phyloP scores from a whole-genome alignment of 2,888 invertebrate genomes.

The Phoronis australis region DNA sequence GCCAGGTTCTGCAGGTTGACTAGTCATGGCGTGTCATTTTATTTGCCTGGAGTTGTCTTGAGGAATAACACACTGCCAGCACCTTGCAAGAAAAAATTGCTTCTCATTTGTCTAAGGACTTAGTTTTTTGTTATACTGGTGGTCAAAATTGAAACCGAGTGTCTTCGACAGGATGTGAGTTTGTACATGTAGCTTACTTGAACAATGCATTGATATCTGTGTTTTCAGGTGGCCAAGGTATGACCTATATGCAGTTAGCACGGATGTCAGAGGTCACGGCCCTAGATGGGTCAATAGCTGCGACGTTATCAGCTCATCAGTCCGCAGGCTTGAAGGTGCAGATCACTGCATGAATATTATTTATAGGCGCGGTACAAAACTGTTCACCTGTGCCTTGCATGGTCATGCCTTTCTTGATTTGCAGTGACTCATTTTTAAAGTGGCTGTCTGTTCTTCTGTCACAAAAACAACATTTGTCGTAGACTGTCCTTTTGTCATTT shows the following conservation, averaged over 20 bases:
- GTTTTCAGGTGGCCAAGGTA: constrained; percentile 62
- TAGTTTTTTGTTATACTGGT: not conserved
- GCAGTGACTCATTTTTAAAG: not conserved
- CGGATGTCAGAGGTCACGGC: constrained; percentile 65
- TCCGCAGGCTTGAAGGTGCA: constrained; percentile 56
- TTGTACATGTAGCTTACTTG: not conserved
- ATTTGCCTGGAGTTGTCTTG: too few species aligned
- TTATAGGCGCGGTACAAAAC: too few species aligned
- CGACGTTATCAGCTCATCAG: constrained; percentile 56
- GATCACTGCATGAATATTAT: not conserved
- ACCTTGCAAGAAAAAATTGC: too few species aligned
- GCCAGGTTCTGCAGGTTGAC: too few species aligned
- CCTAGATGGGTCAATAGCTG: constrained; percentile 53
- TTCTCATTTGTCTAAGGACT: not conserved
- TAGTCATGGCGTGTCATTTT: too few species aligned
- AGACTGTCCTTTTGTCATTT: not conserved
- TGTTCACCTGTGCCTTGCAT: too few species aligned
- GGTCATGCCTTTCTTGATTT: not conserved
- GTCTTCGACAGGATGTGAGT: not conserved
- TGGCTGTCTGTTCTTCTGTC: not conserved
- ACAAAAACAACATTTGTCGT: not conserved
- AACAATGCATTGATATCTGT: not conserved
- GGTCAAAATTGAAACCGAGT: not conserved
- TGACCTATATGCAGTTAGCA: constrained; percentile 69
- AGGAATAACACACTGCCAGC: too few species aligned